phyloP scores from a whole-genome alignment of 2,888 invertebrate species.

The Enoplolaimus lenunculus region DNA sequence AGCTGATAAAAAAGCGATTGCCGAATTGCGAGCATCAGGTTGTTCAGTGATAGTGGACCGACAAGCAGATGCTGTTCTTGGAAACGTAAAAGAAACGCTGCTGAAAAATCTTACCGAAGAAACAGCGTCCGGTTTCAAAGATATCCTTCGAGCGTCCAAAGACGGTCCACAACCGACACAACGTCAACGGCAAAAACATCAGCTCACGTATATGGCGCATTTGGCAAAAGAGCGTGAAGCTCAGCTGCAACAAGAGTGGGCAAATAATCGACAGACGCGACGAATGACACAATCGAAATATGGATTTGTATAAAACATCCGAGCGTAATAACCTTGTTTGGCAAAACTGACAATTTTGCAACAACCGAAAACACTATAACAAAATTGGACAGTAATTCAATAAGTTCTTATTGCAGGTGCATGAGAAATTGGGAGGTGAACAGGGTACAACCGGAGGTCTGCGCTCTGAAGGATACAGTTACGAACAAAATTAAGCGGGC shows the following conservation, averaged over 20 bases:
- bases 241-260: conserved; percentile 84
- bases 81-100: conserved; percentile 7
- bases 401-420: too few species aligned
- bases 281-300: conserved; percentile 86
- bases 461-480: too few species aligned
- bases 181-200: conserved; percentile 9
- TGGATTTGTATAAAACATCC: conserved; percentile 61
- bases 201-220: conserved; percentile 18
- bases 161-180: conserved; percentile 14
- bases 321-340: too few species aligned
- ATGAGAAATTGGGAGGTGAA: too few species aligned
- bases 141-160: background rate
- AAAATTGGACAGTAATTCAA: too few species aligned
- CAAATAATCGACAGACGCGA: conserved; percentile 65
- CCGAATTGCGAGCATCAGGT: background rate
- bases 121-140: background rate
- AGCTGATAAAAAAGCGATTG: background rate
- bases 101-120: conserved; percentile 3
- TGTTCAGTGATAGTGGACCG: background rate
- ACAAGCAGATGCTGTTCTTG: conserved; percentile 4
- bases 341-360: too few species aligned
- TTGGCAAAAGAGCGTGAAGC: conserved; percentile 80
- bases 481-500: too few species aligned
- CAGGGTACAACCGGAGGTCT: too few species aligned
- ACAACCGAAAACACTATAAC: too few species aligned